Percentiles rank a stretch among this genome's conserved stretches.
phyloP scores from a whole-genome alignment of 2,888 invertebrate genomes.

The Campopleginae sp. region DNA sequence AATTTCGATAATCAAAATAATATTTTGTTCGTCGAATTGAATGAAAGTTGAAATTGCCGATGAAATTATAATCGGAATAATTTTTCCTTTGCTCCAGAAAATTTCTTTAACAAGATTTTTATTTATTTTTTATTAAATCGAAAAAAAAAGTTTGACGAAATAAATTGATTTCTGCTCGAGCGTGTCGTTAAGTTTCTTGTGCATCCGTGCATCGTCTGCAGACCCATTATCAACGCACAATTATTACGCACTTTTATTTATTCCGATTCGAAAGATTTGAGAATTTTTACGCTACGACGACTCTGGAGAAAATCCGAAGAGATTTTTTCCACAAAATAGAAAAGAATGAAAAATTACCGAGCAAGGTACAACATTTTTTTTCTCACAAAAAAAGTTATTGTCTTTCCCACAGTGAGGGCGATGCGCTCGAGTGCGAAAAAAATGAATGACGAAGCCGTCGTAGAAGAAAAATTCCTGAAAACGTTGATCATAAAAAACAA shows the following conservation, averaged over 20 bases:
- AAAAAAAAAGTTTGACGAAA: neutral
- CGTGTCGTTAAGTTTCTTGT: conserved; percentile 60
- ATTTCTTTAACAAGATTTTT: neutral
- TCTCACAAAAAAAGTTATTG: neutral
- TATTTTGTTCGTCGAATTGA: too few species aligned
- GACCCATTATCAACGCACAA: conserved; percentile 64
- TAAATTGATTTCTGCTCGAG: conserved; percentile 21
- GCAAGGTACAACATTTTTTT: conserved; percentile 16
- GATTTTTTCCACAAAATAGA: too few species aligned
- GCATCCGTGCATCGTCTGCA: conserved; percentile 77
- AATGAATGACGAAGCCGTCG: neutral
- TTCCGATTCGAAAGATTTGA: conserved; percentile 12
- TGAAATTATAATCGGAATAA: neutral
- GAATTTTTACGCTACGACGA: conserved; percentile 27
- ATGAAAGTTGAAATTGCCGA: neutral
- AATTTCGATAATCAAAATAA: neutral
- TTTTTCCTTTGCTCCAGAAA: neutral
- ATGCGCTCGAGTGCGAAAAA: neutral
- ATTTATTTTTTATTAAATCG: neutral
- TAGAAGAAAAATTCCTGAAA: conserved; percentile 4
- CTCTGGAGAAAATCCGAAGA: too few species aligned
- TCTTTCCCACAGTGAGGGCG: neutral
- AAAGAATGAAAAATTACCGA: conserved; percentile 28
- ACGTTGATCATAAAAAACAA: conserved; percentile 12
- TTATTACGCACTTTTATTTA: conserved; percentile 59